A percentile compares a stretch with the other conserved stretches of the same genome.
Conservation (phyloP, 2,113 vertebrate species). For the Brachypodius melanocephalos region DNA sequence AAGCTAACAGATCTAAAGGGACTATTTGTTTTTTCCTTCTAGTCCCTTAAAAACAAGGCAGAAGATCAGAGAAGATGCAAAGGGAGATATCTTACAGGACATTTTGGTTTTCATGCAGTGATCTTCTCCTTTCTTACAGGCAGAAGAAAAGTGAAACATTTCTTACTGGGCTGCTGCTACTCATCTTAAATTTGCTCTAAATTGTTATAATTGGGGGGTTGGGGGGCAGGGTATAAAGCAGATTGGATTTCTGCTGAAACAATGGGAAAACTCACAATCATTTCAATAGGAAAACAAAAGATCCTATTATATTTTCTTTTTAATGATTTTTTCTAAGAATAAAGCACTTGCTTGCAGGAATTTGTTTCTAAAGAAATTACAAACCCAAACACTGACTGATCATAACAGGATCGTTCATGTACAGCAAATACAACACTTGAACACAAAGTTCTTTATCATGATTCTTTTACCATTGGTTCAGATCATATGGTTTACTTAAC, state of each 20-base stretch:
- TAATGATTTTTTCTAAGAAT: background rate
- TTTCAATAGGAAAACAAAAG: background rate
- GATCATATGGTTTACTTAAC: background rate
- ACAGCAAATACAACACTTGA: background rate
- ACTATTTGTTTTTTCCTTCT: background rate
- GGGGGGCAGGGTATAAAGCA: background rate
- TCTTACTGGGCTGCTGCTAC: background rate
- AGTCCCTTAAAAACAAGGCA: background rate
- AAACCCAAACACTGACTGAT: background rate
- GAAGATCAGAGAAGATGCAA: conserved; percentile 25
- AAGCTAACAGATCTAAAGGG: conserved; percentile 3
- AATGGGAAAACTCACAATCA: background rate
- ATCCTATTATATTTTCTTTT: background rate
- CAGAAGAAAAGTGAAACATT: background rate
- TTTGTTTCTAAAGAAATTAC: conserved; percentile 11
- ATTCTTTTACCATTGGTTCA: background rate
- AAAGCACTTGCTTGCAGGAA: conserved; percentile 1
- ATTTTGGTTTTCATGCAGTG: background rate
- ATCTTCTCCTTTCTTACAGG: background rate
- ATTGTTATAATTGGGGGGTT: background rate
- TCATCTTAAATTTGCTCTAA: background rate
- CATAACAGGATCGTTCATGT: background rate
- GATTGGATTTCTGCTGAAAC: background rate
- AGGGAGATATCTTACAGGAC: background rate
- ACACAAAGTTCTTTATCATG: background rate